phyloP scores from a whole-genome alignment of 2,888 invertebrate species.

The Ochropleura leucogaster region DNA sequence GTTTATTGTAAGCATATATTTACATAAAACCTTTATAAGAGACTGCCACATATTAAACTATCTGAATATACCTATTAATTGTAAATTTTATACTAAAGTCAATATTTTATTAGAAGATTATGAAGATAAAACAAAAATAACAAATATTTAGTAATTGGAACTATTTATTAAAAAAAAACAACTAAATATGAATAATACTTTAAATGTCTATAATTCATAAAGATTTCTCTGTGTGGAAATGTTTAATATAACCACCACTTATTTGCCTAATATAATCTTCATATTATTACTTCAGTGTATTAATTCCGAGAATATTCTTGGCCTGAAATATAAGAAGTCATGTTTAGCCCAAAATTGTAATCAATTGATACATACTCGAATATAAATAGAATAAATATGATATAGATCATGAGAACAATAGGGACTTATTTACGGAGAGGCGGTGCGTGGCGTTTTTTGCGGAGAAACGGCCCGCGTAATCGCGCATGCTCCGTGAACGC shows the following conservation, averaged over 20 bases:
- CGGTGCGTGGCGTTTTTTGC: too few species aligned
- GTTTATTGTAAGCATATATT: conserved; percentile 64
- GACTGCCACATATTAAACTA: conserved; percentile 74
- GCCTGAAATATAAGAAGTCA: conserved; percentile 79
- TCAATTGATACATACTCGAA: conserved; percentile 25
- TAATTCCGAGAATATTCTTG: conserved; percentile 87
- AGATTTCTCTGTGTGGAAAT: conserved; percentile 52
- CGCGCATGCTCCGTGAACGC: too few species aligned
- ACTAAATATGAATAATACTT: conserved; percentile 63
- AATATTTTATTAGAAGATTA: conserved; percentile 71
- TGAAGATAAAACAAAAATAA: conserved; percentile 61
- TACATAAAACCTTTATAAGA: conserved; percentile 63
- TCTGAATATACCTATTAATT: conserved; percentile 74
- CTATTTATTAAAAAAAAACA: conserved; percentile 84
- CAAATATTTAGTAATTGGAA: conserved; percentile 79
- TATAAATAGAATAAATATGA: conserved; percentile 5
- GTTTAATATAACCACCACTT: conserved; percentile 55
- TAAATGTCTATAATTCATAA: conserved; percentile 46
- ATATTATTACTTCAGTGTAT: conserved; percentile 81
- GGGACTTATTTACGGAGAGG: too few species aligned
- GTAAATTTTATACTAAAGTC: conserved; percentile 79
- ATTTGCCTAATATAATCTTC: conserved; percentile 61
- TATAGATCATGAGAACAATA: conserved; percentile 9
- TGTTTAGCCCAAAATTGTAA: conserved; percentile 33
- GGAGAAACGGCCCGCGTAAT: too few species aligned